A percentile compares a stretch with the other conserved stretches of the same genome.
Evolutionary conservation across 2,888 invertebrate species (phyloP).

Genomic region (Clivina fossor): DNA sequence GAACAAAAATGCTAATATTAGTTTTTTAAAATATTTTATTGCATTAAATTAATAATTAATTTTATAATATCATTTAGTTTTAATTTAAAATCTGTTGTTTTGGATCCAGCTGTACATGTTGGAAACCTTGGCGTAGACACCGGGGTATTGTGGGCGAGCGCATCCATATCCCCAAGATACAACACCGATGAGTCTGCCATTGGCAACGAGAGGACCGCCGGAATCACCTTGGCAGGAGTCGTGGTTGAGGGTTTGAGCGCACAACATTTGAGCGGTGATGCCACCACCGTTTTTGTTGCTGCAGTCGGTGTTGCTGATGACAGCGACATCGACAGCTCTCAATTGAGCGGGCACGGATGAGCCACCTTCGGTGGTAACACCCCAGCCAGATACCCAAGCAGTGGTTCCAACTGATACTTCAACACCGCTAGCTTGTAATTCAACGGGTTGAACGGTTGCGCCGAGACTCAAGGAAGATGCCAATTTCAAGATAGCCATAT

Average conservation of each 20-base stretch:
- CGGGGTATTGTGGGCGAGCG: constrained; percentile 16
- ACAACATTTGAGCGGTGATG: constrained; percentile 4
- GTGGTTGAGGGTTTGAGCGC: constrained; percentile 7
- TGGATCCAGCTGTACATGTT: constrained; percentile 9
- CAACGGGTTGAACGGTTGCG: neutral
- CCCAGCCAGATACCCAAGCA: constrained; percentile 19
- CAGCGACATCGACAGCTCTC: constrained; percentile 9
- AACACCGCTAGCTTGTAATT: neutral
- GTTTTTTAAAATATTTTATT: no score
- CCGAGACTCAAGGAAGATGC: neutral
- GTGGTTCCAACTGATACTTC: constrained; percentile 1
- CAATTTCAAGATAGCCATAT: constrained; percentile 18
- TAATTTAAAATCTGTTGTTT: no score
- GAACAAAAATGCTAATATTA: no score
- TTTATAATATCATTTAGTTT: neutral
- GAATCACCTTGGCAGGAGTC: constrained; percentile 20
- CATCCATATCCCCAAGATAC: constrained; percentile 22
- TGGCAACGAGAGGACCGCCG: constrained; percentile 10
- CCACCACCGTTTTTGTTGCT: neutral
- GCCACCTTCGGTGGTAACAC: constrained; percentile 1
- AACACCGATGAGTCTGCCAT: constrained; percentile 11
- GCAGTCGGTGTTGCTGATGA: constrained; percentile 3
- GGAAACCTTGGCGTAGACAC: constrained; percentile 14
- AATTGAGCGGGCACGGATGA: neutral
- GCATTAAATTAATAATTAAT: no score